Conservation (phyloP, 2,888 invertebrate genomes). For the Hypercompe scribonia region DNA sequence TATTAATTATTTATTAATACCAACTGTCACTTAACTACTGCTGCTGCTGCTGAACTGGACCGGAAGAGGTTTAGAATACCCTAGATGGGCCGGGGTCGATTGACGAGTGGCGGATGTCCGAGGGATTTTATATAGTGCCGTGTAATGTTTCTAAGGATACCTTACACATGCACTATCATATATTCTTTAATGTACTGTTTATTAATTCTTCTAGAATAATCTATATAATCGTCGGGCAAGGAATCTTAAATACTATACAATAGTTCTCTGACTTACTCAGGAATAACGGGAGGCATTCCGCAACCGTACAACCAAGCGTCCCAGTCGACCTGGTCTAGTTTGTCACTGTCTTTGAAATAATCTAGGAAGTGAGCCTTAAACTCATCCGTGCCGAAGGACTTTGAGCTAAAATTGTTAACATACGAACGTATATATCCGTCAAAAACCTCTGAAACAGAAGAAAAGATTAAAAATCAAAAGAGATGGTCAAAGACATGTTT, state of each 20-base stretch:
- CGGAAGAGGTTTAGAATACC: no score
- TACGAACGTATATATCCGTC: constrained; percentile 95
- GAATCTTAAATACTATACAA: not conserved
- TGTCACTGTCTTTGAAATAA: constrained; percentile 88
- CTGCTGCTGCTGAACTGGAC: no score
- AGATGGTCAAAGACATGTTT: no score
- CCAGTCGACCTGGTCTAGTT: constrained; percentile 92
- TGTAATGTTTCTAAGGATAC: no score
- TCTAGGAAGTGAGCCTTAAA: constrained; percentile 91
- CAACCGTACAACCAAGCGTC: constrained; percentile 92
- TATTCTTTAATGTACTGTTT: no score
- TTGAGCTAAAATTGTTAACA: constrained; percentile 91
- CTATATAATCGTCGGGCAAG: not conserved
- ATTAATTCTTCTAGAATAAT: no score
- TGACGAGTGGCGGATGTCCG: no score
- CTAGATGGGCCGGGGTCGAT: no score
- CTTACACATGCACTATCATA: no score
- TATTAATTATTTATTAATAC: no score
- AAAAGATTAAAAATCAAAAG: not conserved
- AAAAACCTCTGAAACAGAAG: constrained; percentile 82
- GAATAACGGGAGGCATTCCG: constrained; percentile 96
- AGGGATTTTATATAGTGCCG: no score
- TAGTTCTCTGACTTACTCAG: constrained; percentile 85
- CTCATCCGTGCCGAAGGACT: constrained; percentile 93
- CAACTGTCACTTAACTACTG: no score